Evolutionary conservation across 2,113 vertebrate genomes (phyloP), one percentile per base, ranked within the genome.

Genomic region (Neotoma lepida): DNA sequence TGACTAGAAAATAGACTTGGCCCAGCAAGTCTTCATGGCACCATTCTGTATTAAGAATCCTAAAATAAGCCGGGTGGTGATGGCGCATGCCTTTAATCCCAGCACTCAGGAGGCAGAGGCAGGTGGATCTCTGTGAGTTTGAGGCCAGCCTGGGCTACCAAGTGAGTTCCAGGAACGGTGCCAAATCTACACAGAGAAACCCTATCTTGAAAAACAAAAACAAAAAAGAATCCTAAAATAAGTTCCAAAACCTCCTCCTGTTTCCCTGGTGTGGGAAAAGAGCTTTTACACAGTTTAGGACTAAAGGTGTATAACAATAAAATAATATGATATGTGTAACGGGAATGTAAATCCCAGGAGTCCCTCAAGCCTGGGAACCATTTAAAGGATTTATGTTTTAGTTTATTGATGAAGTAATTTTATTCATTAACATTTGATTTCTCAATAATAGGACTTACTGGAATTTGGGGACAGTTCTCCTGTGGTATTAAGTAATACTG

Each of bases 391-490:
- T 87, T 58, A 49, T 58, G 13, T 68, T 77, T 93, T 71, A 93
- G 58, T 63, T 88, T 91, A 80, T 54, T 70, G 70, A 86, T 58
- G 35, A 33, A 82, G 33, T 84, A 35, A 74, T 76, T 96, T 91
- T 89, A 82, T 81, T 89, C 54, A 77, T 26, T 87, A 80, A 73
- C 8, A 64, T 78, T 61, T 93, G 74, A 68, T 73, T 89, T 93
- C 66, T 85, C 46, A 77, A 9, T 78, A n/a, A 46, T 30, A 71
- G 33, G 20, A 89, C 51, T 81, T 84, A 44, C 0, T 88, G 58
- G 86, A 91, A 94, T 84, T 85, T 73, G 77, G 26, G 56, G 78
- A 56, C 5, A 58, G 64, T 97, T 95, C 63, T 89, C 35, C 49
- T 84, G 22, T 91, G 26, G 58, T 80, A 66, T 46, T 92, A 90